Evolutionary conservation across 2,113 vertebrate species (phyloP).

Genomic region (Apodemus sylvaticus): DNA sequence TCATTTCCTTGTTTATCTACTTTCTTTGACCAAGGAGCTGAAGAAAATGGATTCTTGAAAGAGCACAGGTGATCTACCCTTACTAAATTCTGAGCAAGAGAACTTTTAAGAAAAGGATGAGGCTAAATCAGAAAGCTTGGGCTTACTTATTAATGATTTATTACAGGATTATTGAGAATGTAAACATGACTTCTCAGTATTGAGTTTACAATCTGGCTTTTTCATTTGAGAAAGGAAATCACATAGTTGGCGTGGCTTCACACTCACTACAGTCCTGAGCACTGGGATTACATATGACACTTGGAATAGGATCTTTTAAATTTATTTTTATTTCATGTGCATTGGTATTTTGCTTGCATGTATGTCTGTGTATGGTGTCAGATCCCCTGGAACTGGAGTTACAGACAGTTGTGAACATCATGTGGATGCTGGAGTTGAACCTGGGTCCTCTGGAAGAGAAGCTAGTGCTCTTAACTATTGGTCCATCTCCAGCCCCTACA

Average conservation of each 20-base stretch:
- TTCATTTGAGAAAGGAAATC: not conserved
- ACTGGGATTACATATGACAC: not conserved
- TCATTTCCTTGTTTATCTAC: slow-evolving; percentile 12
- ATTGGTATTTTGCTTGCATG: not conserved
- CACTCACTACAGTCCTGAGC: not conserved
- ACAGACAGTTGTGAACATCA: not conserved
- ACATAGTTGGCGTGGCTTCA: not conserved
- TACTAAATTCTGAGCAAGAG: slow-evolving; percentile 33
- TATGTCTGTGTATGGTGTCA: not conserved
- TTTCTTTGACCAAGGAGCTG: slow-evolving; percentile 26
- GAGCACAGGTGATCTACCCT: not conserved
- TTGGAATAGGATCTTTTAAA: not conserved
- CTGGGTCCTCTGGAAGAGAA: not conserved
- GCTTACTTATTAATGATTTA: slow-evolving; percentile 47
- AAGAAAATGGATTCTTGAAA: not conserved
- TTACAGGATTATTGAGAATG: slow-evolving; percentile 20
- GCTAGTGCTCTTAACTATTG: not conserved
- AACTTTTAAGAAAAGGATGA: slow-evolving; percentile 30
- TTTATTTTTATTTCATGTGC: not conserved
- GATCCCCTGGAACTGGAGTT: not conserved
- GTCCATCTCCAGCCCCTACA: not conserved
- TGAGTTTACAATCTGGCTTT: slow-evolving; percentile 13
- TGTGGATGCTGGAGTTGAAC: not conserved
- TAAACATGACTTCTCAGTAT: not conserved
- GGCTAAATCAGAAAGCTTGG: slow-evolving; percentile 10